Evolutionary conservation across 23 tunicate genomes (phyloP).

Genomic region (Phallusia fumigata): DNA sequence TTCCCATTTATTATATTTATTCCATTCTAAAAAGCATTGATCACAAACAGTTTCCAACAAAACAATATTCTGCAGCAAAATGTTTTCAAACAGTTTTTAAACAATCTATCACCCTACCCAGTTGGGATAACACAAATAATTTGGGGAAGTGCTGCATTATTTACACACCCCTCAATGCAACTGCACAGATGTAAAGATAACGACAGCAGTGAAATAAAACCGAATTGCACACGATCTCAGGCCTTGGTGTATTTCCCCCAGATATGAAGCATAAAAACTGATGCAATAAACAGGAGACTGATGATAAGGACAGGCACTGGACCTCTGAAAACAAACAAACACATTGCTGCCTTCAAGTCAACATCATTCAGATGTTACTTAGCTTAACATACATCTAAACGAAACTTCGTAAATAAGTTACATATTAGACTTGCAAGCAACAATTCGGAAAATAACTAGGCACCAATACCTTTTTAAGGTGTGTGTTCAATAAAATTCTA

Average conservation of each 20-base stretch:
- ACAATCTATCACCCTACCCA: not conserved
- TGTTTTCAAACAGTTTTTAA: not conserved
- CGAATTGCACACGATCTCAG: not conserved
- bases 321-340: slow-evolving; percentile 61
- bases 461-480: too few species aligned
- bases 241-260: slow-evolving; percentile 98
- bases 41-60: not conserved
- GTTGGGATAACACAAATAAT: not conserved
- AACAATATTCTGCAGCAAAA: not conserved
- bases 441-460: too few species aligned
- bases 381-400: too few species aligned
- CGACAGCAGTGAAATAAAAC: not conserved
- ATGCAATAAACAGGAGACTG: slow-evolving; percentile 94
- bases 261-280: slow-evolving; percentile 98
- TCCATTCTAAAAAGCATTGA: slow-evolving; percentile 9
- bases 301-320: slow-evolving; percentile 99
- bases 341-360: not conserved
- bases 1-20: not conserved
- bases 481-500: too few species aligned
- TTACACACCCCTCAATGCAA: not conserved
- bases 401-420: too few species aligned
- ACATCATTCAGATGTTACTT: too few species aligned
- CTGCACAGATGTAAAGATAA: not conserved
- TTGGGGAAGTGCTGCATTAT: not conserved
- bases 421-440: too few species aligned